A percentile compares a stretch with the other conserved stretches of the same genome.
phyloP scores from a whole-genome alignment of 1,140 invertebrate genomes.

The Neodiprion pinetum region DNA sequence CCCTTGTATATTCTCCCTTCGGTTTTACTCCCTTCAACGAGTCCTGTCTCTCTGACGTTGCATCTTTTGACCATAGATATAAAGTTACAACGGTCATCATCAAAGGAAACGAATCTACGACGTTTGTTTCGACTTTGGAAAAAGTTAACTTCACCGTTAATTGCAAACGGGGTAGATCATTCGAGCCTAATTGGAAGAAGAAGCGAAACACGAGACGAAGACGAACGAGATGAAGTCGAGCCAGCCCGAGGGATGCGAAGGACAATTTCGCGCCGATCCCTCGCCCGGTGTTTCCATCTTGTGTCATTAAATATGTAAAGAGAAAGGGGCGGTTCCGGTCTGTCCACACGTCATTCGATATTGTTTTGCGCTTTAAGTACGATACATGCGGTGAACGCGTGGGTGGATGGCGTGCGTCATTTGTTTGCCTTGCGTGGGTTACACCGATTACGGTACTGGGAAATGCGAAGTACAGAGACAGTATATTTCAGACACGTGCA shows the following conservation, averaged over 20 bases:
- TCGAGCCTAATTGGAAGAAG: too few species aligned
- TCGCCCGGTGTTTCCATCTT: background rate
- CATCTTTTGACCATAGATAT: background rate
- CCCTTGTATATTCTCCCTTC: background rate
- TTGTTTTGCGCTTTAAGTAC: constrained; percentile 1
- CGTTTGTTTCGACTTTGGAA: too few species aligned
- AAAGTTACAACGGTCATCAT: background rate
- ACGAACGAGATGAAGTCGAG: too few species aligned
- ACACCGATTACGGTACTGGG: constrained; percentile 1
- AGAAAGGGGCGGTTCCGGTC: constrained; percentile 4
- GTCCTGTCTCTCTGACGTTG: background rate
- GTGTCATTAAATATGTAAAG: constrained; percentile 7
- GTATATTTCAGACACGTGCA: too few species aligned
- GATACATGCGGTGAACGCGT: background rate
- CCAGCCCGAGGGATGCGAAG: too few species aligned
- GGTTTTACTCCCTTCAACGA: background rate
- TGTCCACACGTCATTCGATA: constrained; percentile 4
- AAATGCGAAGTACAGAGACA: background rate
- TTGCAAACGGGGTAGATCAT: too few species aligned
- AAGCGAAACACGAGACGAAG: too few species aligned
- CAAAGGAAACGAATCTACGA: too few species aligned
- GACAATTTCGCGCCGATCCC: background rate
- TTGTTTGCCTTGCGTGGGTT: constrained; percentile 6
- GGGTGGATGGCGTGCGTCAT: constrained; percentile 2
- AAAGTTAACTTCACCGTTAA: too few species aligned